phyloP scores from a whole-genome alignment of 2,113 vertebrate species.

The Nycticorax nycticorax region DNA sequence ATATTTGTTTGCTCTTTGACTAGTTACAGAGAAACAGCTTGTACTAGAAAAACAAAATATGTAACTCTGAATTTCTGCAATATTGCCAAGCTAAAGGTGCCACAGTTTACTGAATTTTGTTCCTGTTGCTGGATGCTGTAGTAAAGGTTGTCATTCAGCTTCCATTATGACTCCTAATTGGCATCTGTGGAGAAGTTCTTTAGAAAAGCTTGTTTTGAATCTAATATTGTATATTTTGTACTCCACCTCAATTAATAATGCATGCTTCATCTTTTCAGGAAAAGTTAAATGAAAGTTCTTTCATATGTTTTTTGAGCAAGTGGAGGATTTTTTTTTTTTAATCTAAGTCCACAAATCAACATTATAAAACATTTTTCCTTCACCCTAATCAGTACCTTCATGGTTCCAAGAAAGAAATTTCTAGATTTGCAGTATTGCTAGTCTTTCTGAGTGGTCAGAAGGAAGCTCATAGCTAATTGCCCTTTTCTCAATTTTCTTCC shows the following conservation, averaged over 20 bases:
- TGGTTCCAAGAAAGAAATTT: background rate
- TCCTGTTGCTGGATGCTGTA: background rate
- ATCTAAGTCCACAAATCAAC: background rate
- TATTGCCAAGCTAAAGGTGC: background rate
- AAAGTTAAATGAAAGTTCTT: background rate
- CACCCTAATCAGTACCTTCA: background rate
- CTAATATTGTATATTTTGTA: background rate
- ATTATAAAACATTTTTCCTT: background rate
- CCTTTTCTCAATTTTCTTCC: background rate
- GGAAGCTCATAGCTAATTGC: background rate
- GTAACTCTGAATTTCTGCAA: background rate
- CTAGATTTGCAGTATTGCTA: background rate
- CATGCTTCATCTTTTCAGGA: background rate
- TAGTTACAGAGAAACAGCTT: constrained; percentile 25
- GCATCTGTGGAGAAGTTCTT: background rate
- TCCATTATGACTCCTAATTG: background rate
- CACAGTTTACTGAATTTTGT: background rate
- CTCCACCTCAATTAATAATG: background rate
- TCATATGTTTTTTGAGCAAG: background rate
- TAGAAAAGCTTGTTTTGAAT: background rate
- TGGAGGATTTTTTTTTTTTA: background rate
- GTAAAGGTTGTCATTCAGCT: background rate
- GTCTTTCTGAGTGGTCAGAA: background rate
- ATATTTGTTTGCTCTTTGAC: constrained; percentile 46
- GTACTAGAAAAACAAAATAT: constrained; percentile 7